Percentiles rank a stretch among this genome's conserved stretches.
phyloP scores from a whole-genome alignment of 30 jellyfish, hydroid and myxozoan species.

The Cassiopea xamachana region DNA sequence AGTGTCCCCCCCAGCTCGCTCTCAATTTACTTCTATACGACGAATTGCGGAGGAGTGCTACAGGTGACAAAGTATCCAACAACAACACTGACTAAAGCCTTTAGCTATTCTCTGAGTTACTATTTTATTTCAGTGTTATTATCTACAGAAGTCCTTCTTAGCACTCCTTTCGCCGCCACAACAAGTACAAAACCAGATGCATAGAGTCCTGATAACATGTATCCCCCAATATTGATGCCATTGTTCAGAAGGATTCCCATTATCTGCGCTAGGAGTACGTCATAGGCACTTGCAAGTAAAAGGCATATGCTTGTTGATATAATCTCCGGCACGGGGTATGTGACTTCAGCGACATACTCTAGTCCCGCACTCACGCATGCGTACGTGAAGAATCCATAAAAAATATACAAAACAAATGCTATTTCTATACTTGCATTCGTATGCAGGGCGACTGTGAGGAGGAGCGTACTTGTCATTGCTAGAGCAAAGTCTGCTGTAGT shows the following conservation, averaged over 20 bases:
- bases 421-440: constrained; percentile 43
- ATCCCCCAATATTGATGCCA: constrained; percentile 81
- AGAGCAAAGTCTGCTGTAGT: constrained; percentile 32
- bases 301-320: constrained; percentile 76
- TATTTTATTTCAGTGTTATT: neutral
- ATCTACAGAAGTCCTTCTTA: constrained; percentile 75
- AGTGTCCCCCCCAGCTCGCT: too few species aligned
- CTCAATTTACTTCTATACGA: too few species aligned
- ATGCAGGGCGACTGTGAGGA: constrained; percentile 49
- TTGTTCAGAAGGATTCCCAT: constrained; percentile 59
- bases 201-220: constrained; percentile 66
- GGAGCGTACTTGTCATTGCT: constrained; percentile 33
- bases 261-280: constrained; percentile 59
- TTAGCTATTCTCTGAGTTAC: too few species aligned
- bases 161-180: constrained; percentile 51
- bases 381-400: constrained; percentile 80
- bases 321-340: constrained; percentile 96
- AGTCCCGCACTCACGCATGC: constrained; percentile 91
- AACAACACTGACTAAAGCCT: too few species aligned
- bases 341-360: constrained; percentile 93
- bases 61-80: too few species aligned
- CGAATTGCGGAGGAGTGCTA: too few species aligned
- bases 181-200: constrained; percentile 49
- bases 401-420: constrained; percentile 39
- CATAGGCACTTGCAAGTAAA: constrained; percentile 76